A percentile compares a stretch with the other conserved stretches of the same genome.
Conservation (phyloP, 2,888 invertebrate species). For the Heteromyza rotundicornis region DNA sequence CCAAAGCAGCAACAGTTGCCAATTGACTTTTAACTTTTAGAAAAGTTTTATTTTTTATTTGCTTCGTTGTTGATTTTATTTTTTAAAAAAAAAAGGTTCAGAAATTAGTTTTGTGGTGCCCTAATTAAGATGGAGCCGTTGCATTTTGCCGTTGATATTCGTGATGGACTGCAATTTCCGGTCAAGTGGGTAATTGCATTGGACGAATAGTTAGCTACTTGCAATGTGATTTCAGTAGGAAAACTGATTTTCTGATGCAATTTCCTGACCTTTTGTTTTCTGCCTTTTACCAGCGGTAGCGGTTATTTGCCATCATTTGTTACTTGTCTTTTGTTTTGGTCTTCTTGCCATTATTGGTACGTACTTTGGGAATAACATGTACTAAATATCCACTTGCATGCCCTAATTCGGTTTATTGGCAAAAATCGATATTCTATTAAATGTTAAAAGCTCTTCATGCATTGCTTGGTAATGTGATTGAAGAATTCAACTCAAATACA, state of each 20-base stretch:
- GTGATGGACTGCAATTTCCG: constrained; percentile 1
- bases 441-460: no score
- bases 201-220: not conserved
- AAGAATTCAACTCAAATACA: no score
- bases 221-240: not conserved
- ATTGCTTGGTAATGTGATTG: no score
- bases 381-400: not conserved
- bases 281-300: no score
- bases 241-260: constrained; percentile 12
- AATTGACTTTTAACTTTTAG: no score
- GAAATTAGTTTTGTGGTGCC: not conserved
- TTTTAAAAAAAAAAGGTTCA: no score
- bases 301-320: no score
- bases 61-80: not conserved
- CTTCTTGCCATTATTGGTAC: not conserved
- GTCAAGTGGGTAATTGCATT: constrained; percentile 3
- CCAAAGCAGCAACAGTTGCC: no score
- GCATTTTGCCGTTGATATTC: not conserved
- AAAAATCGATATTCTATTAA: not conserved
- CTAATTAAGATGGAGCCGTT: no score
- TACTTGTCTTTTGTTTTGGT: no score
- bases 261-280: constrained; percentile 14
- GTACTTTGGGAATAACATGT: not conserved
- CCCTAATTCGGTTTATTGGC: not conserved
- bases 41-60: no score